Evolutionary conservation across 2,113 vertebrate genomes (phyloP), one percentile per base, ranked within the genome.

Genomic region (Pipra filicauda): DNA sequence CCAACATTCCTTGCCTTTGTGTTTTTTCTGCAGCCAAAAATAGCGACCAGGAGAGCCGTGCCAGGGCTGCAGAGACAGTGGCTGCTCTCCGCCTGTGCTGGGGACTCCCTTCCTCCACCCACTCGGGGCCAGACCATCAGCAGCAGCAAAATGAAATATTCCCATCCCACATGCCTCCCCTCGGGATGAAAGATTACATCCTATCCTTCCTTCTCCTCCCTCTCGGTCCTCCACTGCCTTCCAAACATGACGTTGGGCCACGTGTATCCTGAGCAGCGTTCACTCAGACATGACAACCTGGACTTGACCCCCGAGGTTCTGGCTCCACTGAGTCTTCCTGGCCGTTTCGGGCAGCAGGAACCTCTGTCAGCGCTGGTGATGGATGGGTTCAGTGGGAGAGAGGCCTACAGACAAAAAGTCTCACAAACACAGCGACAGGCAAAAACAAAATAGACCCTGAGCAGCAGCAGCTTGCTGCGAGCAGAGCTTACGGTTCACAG

Each of bases 301-400:
- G 98, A 98, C 98, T 98, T 98, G 98, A 98, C 98, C 98, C 97
- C 98, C 97, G 98, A 88, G 97, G 97, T 98, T 97, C 98, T 98
- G 98, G 98, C 98, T 98, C 98, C 98, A 95, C 92, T 1, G 49
- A 98, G 98, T 98, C 98, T 98, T 98, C 96, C 98, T 94, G 96
- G 84, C 66, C 41, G 1, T 71, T 97, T 82, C 1, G 5, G 91
- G 93, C 95, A 96, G 94, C 96, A 96, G 96, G 95, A 97, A 97
- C 96, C 82, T 96, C 93, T 98, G 97, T 97, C 97, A 96, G 59
- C 5, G 0, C 72, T 17, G 6, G 76, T 97, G 97, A 97, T 97
- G 93, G 94, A 97, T 97, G 94, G 86, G 20, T 97, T 95, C 95
- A 85, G 64, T 85, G 95, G 93, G 97, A 94, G 86, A 92, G 93